Conservation (phyloP, 2,113 vertebrate species). For the Peucedramus taeniatus region DNA sequence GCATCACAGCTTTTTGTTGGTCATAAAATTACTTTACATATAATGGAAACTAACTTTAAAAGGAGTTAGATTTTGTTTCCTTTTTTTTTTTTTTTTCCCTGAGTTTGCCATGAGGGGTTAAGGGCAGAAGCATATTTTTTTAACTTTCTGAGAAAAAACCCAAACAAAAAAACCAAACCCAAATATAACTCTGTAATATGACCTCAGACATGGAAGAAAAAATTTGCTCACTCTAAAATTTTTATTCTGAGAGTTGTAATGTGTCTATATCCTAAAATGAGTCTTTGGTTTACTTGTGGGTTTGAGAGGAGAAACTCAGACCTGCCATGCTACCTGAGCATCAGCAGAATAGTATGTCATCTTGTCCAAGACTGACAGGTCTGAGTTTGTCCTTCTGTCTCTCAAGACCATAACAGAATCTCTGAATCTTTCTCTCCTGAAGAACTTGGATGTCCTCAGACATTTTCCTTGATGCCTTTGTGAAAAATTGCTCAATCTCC, state of each 20-base stretch:
- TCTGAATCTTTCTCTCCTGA: background rate
- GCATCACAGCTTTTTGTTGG: background rate
- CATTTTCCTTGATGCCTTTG: background rate
- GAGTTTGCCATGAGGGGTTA: background rate
- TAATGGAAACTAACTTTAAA: background rate
- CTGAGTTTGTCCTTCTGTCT: background rate
- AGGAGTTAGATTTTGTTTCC: background rate
- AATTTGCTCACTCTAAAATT: background rate
- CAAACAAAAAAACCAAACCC: accelerated
- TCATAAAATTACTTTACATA: background rate
- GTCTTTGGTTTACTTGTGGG: background rate
- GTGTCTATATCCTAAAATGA: background rate
- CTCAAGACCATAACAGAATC: background rate
- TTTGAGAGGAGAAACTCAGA: background rate
- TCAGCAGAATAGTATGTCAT: background rate
- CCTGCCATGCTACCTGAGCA: background rate
- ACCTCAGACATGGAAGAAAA: background rate
- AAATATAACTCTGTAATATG: background rate
- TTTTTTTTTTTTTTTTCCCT: background rate
- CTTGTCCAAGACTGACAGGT: background rate
- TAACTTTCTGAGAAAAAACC: background rate
- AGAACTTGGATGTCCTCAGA: background rate
- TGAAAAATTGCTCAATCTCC: background rate
- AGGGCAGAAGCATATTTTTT: background rate
- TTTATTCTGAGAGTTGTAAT: background rate